Base-by-base conservation (phyloP, 2,113 vertebrate genomes). In the Pogonocichla stellata region DNA sequence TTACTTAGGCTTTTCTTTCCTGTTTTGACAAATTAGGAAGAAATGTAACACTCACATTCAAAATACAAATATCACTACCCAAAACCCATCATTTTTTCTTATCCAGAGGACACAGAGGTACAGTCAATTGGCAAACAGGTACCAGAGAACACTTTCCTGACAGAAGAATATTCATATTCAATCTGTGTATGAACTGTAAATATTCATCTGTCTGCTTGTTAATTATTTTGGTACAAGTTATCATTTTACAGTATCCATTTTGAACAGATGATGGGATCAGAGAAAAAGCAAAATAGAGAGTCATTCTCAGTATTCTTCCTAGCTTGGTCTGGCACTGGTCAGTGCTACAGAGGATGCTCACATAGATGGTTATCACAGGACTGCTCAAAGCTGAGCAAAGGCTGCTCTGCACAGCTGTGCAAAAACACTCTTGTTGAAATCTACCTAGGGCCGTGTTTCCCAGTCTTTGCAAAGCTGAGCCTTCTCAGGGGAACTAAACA, bases 11-110 rank as follows among this genome's bases (percentile, higher is more conserved):
- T 88, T 92, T 88, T 85, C 74, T 79, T 85, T 91, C 50, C 47
- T 83, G 33, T 93, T 96, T 90, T 86, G 92, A 93, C 64, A 93
- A 62, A 86, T 60, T 70, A 77, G n/a, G 81, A 85, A 88, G 34
- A 70, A 92, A 88, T 56, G 23, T 45, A 88, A 77, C 28, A 67
- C 51, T 67, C 56, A 71, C 19, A 42, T 65, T 93, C 54, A 94
- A 93, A 92, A 88, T 26, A 90, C 42, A 85, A 92, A 90, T 77
- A 70, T 42, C 34, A 8, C 38, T 72, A 65, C 34, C n/a, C 36
- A 38, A 92, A 92, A 14, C 9, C 0, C 31, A 74, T 26, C 14
- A 82, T 31, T 66, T 91, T 84, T 80, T 61, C 54, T 70, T 51
- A 62, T 50, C 24, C 60, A 82, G 47, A 69, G 47, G 43, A 85